Evolutionary conservation across 2,113 vertebrate species (phyloP).

Genomic region (Campylomormyrus numenius): DNA sequence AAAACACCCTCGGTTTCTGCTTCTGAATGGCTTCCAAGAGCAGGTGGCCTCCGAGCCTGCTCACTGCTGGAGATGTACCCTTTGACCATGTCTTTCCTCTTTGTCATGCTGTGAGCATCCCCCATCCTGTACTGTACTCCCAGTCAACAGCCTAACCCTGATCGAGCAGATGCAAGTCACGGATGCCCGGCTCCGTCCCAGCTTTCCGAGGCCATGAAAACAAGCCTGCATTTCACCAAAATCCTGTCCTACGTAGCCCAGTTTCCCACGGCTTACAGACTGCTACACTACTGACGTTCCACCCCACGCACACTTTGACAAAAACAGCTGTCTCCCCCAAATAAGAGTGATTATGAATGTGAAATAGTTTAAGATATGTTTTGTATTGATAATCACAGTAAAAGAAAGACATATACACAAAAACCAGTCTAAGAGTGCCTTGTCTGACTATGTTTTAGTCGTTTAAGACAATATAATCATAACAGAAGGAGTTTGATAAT

Average conservation of each 20-base stretch:
- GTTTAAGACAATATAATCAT: not conserved
- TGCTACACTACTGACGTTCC: not conserved
- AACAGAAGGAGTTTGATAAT: not conserved
- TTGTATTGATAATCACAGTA: not conserved
- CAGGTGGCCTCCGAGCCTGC: not conserved
- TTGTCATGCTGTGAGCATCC: not conserved
- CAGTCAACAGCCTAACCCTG: not conserved
- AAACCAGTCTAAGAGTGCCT: not conserved
- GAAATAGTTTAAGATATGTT: not conserved
- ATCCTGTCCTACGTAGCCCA: not conserved
- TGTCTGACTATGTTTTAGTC: not conserved
- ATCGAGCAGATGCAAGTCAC: not conserved
- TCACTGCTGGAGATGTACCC: not conserved
- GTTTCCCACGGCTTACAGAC: not conserved
- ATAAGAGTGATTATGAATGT: not conserved
- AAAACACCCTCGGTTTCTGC: not conserved
- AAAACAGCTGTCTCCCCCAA: not conserved
- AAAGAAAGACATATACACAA: not conserved
- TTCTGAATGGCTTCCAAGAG: not conserved
- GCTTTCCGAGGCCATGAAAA: not conserved
- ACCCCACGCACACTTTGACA: not conserved
- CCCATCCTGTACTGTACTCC: not conserved
- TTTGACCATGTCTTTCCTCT: not conserved
- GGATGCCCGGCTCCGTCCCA: not conserved
- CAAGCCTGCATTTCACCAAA: not conserved